These are phyloP conservation scores for Cydia strobilella DNA, from an alignment of 1,140 invertebrate species.

Conservation along the genomic window DNA sequence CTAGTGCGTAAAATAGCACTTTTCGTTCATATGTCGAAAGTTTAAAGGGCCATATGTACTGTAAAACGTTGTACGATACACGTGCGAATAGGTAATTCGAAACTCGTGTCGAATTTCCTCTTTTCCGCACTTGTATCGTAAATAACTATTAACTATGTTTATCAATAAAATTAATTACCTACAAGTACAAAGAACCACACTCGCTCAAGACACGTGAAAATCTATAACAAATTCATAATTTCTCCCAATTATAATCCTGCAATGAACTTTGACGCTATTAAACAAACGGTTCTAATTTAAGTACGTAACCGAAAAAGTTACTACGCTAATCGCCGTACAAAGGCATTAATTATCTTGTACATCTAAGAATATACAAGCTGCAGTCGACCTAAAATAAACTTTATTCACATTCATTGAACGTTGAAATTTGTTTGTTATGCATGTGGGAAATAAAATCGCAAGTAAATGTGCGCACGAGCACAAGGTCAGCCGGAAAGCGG, in stretches of 20 bases:
- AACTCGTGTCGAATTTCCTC: no score
- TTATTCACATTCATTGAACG: neutral
- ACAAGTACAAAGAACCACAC: neutral
- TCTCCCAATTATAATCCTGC: neutral
- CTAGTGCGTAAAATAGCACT: no score
- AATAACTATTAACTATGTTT: neutral
- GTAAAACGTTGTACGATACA: no score
- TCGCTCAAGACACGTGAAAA: neutral
- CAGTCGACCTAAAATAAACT: neutral
- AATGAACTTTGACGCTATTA: neutral
- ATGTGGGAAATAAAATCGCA: slow-evolving; percentile 20
- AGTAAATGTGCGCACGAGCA: slow-evolving; percentile 24
- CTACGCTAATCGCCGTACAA: neutral
- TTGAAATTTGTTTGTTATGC: neutral
- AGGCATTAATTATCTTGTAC: neutral
- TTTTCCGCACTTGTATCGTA: no score
- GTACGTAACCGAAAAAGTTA: neutral
- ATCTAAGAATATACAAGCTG: neutral
- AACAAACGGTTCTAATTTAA: neutral
- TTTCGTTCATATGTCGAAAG: no score
- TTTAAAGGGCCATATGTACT: no score
- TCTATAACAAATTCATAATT: neutral
- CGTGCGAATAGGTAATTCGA: no score
- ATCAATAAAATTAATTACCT: neutral
- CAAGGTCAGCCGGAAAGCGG: slow-evolving; percentile 28